These are phyloP conservation scores for Eucriotettix oculatus DNA, from an alignment of 2,888 invertebrate species.

Conservation along the genomic window DNA sequence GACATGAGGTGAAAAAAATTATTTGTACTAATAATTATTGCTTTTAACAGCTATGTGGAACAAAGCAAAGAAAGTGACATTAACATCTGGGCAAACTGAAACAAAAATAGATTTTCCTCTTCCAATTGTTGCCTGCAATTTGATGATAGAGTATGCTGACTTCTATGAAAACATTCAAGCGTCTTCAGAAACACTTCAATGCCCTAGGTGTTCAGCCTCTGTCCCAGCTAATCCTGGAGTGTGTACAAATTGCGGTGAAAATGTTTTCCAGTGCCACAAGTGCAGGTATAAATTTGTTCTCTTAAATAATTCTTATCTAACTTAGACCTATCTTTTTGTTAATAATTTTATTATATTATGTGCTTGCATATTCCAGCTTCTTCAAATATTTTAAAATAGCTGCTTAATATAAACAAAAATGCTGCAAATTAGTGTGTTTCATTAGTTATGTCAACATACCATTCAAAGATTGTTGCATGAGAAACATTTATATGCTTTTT, in stretches of 20 bases:
- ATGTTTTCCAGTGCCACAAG: constrained; percentile 98
- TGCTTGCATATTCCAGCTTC: too few relatives aligned
- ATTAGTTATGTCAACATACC: too few relatives aligned
- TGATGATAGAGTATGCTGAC: constrained; percentile 97
- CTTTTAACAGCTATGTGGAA: constrained; percentile 67
- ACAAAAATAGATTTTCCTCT: constrained; percentile 93
- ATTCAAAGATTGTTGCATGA: too few relatives aligned
- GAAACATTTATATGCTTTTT: too few relatives aligned
- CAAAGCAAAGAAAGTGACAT: constrained; percentile 80
- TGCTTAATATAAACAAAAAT: too few relatives aligned
- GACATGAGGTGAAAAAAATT: too few relatives aligned
- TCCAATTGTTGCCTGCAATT: constrained; percentile 92
- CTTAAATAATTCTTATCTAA: too few relatives aligned
- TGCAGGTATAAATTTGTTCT: constrained; percentile 47
- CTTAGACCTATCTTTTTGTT: too few relatives aligned
- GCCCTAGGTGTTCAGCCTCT: constrained; percentile 89
- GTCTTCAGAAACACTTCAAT: constrained; percentile 85
- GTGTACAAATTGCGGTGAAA: constrained; percentile 93
- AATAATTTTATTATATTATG: too few relatives aligned
- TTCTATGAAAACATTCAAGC: constrained; percentile 93
- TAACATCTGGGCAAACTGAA: constrained; percentile 85
- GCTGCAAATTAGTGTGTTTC: too few relatives aligned
- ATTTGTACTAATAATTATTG: not conserved
- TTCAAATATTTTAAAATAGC: too few relatives aligned
- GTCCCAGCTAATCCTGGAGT: constrained; percentile 97